Base-by-base conservation (phyloP, 1,140 invertebrate genomes). In the Bombus impatiens region DNA sequence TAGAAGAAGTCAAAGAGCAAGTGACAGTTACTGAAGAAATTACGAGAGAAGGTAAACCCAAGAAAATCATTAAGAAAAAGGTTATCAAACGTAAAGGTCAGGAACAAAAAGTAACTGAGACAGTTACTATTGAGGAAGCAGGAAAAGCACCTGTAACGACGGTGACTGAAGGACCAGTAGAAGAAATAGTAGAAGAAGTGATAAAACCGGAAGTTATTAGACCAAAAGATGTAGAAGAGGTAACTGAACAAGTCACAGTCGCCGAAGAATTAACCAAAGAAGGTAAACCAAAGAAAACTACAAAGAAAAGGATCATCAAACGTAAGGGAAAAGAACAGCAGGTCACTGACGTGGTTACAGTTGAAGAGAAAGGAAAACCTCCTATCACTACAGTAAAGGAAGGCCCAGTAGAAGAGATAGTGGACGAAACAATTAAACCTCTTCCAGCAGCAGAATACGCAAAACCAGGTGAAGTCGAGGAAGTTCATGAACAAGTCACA, bases 131-230 rank as follows among this genome's bases (percentile, higher is more conserved):
- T 5, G 91, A 92, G 40, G 87, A 90, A 68, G 65, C 84, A 53
- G 84, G 82, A 37, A 86, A 86, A 22, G 40, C 65, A 1, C 87
- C 83, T 3, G 53, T 86, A 2, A 86, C 77, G 8, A 87, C 86
- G n/a, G 77, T 84, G 1, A 40, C 47, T 3, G 87, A 87, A 42
- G 95, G 93, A 3, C 84, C 89, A 92, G 44, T 93, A 93, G 90
- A 93, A 94, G 87, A 86, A 57, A 88, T 91, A 18, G n/a, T 82
- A 1, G 89, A 93, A 75, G 88, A 88, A 82, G 77, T 37, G 0
- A 32, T 86, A 2, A 82, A 59, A 94, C 96, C 97, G 93, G 96
- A 97, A 1, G 88, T 96, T 47, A 96, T 96, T 6, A 97, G 96
- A 92, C 96, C 95, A 74, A 96, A 96, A 92, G 88, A 91, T 62